phyloP scores from a whole-genome alignment of 1,140 invertebrate genomes.

The Cardiocondyla obscurior region DNA sequence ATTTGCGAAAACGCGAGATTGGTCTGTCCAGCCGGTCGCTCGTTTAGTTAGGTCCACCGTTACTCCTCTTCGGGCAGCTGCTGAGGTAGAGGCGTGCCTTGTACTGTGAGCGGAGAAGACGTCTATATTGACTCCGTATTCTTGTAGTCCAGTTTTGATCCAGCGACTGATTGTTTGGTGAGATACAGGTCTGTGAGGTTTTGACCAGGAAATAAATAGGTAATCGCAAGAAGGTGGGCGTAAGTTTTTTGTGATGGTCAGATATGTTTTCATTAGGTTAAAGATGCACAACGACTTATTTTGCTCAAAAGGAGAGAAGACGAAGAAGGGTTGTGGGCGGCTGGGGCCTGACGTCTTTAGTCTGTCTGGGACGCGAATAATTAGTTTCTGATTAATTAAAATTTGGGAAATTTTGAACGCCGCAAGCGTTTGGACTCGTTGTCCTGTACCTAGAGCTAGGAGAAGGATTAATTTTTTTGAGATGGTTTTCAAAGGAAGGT shows the following conservation, averaged over 20 bases:
- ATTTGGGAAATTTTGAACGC: not conserved
- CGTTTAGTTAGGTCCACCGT: not conserved
- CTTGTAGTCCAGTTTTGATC: not conserved
- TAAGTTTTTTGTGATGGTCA: no score
- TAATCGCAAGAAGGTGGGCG: no score
- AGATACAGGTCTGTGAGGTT: no score
- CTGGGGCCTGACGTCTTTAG: not conserved
- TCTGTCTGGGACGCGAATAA: not conserved
- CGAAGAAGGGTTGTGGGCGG: not conserved
- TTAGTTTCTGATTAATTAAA: not conserved
- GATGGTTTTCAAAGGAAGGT: not conserved
- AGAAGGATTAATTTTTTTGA: not conserved
- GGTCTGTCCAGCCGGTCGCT: no score
- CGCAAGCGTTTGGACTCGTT: not conserved
- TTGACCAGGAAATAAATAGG: no score
- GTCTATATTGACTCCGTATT: not conserved
- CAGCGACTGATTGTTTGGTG: not conserved
- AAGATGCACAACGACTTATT: not conserved
- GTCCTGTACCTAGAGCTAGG: not conserved
- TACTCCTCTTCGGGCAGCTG: no score
- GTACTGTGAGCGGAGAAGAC: not conserved
- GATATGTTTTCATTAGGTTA: no score
- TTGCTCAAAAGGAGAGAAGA: not conserved
- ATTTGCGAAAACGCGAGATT: not conserved
- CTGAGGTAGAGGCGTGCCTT: not conserved